Evolutionary conservation across 2,888 invertebrate species (phyloP), one percentile per base, ranked within the genome.

Genomic region (Boloria euphrosyne): DNA sequence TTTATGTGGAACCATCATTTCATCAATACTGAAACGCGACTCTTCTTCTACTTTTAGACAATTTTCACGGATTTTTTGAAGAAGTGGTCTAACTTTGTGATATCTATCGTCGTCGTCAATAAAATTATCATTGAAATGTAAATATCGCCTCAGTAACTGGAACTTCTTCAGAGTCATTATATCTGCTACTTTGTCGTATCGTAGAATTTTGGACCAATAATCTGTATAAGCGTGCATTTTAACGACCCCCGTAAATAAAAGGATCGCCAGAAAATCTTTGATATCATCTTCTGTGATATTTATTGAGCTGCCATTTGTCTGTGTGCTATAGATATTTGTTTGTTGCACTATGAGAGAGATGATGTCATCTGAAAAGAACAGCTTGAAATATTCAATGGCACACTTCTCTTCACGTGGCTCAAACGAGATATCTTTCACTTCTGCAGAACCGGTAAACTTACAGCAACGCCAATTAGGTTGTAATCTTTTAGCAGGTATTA

Each of bases 1-100:
- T 67, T 79, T 79, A 58, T 78, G 76, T 1, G 74, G 67, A 1
- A 78, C 67, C 72, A 79, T 78, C 70, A 73, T 71, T 62, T 73
- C 73, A 49, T 73, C 71, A 16, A 72, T 68, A 63, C 72, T 70
- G 52, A 62, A 70, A 13, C 53, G 55, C 0, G 50, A 62, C 53
- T 72, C 69, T 66, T 70, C 65, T 68, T 70, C 67, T n/a, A 55
- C 62, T 62, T 51, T 38, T 13, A 72, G 54, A 52, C 70, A 72
- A 51, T 70, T 71, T 47, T 51, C 53, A 18, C 71, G 62, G 59
- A 68, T 62, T 65, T 62, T 68, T 62, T 72, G 58, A 47, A 62
- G 17, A 2, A 68, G 60, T 43, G 66, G 72, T 44, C 68, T 44
- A 14, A 72, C 60, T 50, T 70, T 72, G 49, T 47, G 61, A 64